A percentile compares a stretch with the other conserved stretches of the same genome.
These are phyloP conservation scores for Cerastis leucographa DNA, from an alignment of 2,888 invertebrate genomes.

Conservation along the genomic window DNA sequence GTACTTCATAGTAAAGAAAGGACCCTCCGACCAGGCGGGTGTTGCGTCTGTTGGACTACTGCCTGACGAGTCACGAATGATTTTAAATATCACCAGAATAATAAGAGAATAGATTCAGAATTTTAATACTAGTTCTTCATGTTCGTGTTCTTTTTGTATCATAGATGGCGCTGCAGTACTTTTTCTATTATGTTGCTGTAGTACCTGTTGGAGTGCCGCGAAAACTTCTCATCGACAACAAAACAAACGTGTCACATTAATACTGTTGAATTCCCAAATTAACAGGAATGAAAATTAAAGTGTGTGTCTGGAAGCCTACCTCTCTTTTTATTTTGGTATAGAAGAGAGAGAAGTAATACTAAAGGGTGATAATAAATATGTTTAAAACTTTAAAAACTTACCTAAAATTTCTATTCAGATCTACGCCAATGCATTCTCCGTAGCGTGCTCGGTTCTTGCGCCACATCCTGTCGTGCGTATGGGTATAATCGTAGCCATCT, in stretches of 20 bases:
- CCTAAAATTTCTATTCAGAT: constrained; percentile 97
- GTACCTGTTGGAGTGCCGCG: no score
- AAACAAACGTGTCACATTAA: no score
- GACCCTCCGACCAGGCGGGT: neutral
- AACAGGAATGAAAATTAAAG: no score
- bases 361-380: neutral
- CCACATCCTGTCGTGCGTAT: constrained; percentile 95
- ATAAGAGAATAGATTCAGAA: no score
- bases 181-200: no score
- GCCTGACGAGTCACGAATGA: neutral
- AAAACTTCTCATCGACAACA: no score
- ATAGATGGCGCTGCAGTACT: neutral
- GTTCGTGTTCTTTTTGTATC: neutral
- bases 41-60: neutral
- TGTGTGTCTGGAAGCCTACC: no score
- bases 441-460: constrained; percentile 93
- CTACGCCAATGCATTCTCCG: constrained; percentile 94
- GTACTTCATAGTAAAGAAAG: neutral
- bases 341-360: no score
- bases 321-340: no score
- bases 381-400: constrained; percentile 50
- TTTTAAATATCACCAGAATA: neutral
- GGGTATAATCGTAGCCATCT: constrained; percentile 97
- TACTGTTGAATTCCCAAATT: no score
- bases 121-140: neutral